phyloP scores from a whole-genome alignment of 1,140 invertebrate genomes.

The Camponotus vicinus region DNA sequence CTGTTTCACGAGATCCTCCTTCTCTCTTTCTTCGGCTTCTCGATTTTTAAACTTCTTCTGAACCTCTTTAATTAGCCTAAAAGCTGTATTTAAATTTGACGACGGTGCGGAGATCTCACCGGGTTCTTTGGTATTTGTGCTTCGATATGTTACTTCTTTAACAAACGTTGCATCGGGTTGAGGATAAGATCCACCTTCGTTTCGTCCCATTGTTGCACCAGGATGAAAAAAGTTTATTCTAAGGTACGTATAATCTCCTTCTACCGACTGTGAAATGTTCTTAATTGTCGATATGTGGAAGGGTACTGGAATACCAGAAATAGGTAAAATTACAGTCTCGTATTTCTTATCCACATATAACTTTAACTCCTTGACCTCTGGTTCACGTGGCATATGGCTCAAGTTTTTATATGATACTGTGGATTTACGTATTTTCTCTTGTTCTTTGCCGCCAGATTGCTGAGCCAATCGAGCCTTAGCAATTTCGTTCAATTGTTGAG shows the following conservation, averaged over 20 bases:
- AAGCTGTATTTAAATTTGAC: slow-evolving; percentile 98
- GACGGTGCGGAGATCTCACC: slow-evolving; percentile 98
- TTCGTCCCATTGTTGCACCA: slow-evolving; percentile 97
- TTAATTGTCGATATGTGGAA: slow-evolving; percentile 99
- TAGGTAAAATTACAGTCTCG: slow-evolving; percentile 98
- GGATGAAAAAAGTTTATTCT: slow-evolving; percentile 99
- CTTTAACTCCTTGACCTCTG: slow-evolving; percentile 97
- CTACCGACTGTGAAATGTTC: slow-evolving; percentile 99
- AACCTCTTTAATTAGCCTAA: slow-evolving; percentile 99
- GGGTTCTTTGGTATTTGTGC: slow-evolving; percentile 98
- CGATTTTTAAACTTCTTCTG: slow-evolving; percentile 99
- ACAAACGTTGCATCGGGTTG: slow-evolving; percentile 98
- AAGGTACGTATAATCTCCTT: slow-evolving; percentile 99
- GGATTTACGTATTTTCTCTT: slow-evolving; percentile 96
- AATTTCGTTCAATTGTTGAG: slow-evolving; percentile 95
- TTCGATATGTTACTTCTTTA: slow-evolving; percentile 99
- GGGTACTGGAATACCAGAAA: slow-evolving; percentile 98
- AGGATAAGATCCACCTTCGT: slow-evolving; percentile 95
- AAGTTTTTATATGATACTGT: slow-evolving; percentile 98
- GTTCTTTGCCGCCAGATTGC: slow-evolving; percentile 93
- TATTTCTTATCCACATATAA: slow-evolving; percentile 99
- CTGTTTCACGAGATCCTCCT: slow-evolving; percentile 99
- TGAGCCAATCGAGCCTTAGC: slow-evolving; percentile 96
- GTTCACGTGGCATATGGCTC: slow-evolving; percentile 96
- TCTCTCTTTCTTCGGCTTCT: slow-evolving; percentile 99